A percentile compares a stretch with the other conserved stretches of the same genome.
Conservation (phyloP, 2,888 invertebrate genomes). For the Phragmatobia fuliginosa region DNA sequence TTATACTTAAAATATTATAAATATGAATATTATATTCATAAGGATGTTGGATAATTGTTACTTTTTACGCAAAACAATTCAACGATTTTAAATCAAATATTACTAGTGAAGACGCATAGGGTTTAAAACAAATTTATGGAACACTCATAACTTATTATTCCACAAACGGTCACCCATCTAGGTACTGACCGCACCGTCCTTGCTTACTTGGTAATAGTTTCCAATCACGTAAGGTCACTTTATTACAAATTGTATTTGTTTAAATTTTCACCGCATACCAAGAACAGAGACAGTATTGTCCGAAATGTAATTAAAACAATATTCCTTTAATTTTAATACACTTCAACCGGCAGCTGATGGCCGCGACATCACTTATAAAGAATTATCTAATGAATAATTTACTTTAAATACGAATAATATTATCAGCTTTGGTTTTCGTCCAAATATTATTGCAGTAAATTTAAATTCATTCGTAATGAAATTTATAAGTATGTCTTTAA, state of each 20-base stretch:
- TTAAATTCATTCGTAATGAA: neutral
- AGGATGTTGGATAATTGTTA: no score
- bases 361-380: constrained; percentile 33
- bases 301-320: constrained; percentile 22
- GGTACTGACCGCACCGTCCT: no score
- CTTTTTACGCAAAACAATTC: no score
- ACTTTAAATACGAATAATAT: constrained; percentile 57
- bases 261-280: neutral
- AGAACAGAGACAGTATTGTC: constrained; percentile 4
- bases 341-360: constrained; percentile 29
- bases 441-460: neutral
- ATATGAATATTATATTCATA: no score
- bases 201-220: no score
- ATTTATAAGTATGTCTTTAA: neutral
- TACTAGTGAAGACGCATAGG: no score
- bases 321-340: constrained; percentile 35
- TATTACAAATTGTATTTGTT: neutral
- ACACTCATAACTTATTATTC: no score
- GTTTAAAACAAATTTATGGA: no score
- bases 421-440: constrained; percentile 50
- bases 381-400: constrained; percentile 56
- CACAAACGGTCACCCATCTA: no score
- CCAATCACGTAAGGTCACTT: no score
- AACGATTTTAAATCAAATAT: no score
- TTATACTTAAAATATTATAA: no score